Conservation (phyloP, 2,113 vertebrate genomes). For the Acrocephalus kingi region DNA sequence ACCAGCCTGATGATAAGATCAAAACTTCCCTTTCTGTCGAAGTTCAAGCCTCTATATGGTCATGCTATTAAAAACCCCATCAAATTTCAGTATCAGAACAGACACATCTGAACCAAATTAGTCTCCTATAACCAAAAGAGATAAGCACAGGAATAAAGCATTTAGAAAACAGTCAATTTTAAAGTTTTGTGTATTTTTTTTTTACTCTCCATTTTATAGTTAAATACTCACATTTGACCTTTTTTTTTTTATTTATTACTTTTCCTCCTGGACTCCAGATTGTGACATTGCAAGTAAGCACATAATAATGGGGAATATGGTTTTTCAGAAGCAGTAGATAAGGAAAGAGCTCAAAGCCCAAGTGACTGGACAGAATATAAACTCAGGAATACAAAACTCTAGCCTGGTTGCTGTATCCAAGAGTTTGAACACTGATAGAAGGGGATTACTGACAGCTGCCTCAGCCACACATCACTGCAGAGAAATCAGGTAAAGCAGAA, state of each 20-base stretch:
- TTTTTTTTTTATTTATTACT: background rate
- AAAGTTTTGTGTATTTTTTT: background rate
- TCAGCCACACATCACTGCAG: background rate
- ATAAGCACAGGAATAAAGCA: background rate
- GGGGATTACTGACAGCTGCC: background rate
- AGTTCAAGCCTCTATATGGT: background rate
- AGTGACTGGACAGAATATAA: background rate
- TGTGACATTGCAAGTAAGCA: background rate
- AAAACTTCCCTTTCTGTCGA: background rate
- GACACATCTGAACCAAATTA: conserved; percentile 13
- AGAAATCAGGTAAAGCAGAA: conserved; percentile 1
- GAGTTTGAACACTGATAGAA: background rate
- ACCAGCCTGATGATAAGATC: background rate
- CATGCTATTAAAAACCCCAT: background rate
- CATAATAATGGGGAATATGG: background rate
- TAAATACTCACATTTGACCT: background rate
- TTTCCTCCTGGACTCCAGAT: background rate
- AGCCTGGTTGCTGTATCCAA: background rate
- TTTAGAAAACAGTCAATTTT: background rate
- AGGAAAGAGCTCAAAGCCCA: background rate
- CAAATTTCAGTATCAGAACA: background rate
- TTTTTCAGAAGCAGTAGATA: background rate
- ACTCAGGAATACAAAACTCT: background rate
- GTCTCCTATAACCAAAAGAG: background rate
- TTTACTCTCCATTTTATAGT: background rate